Base-by-base conservation (phyloP, 2,797 vertebrate genomes). In the Muscicapa striata region DNA sequence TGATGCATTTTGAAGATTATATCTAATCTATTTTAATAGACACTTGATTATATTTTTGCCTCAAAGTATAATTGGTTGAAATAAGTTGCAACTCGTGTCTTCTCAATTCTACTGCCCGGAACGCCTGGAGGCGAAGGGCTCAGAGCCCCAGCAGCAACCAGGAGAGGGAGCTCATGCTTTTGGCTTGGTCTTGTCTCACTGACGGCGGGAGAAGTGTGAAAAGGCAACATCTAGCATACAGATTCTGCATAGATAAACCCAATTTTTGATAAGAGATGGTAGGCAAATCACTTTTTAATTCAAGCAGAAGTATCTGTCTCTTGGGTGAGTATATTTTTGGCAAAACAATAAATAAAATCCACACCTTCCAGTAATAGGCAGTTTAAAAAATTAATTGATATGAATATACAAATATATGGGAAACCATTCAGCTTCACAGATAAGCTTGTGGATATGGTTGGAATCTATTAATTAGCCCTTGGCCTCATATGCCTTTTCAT, bases 121-220 rank as follows among this genome's bases (percentile, higher is more conserved):
- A 54, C 0, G 3, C 36, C 59, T 15, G 73, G 11, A 48, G 66
- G 59, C 3, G 7, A 49, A 22, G 49, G 40, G 30, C 69, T 69
- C 90, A 18, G 84, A 77, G 55, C 73, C 40, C 29, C 64, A 12
- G 12, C 94, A 66, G 80, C 21, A 27, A 45, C 96, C 98, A 97
- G 97, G 54, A 98, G 98, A 97, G 97, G 98, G 98, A 90, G 97
- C 97, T 89, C 86, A 85, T 4, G 97, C 62, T 96, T 90, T 93
- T 67, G 40, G 30, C 81, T 84, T 79, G 22, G 32, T 41, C 48
- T 9, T 13, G 11, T 13, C 10, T 17, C 13, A 2, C 9, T 2
- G 36, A 38, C 52, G 21, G 22, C 8, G 3, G 21, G 57, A 46
- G 34, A 54, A 15, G n/a, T 0, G 12, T 0, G 7, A 21, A n/a